Base-by-base conservation (phyloP, 2,113 vertebrate species). In the Gallinago undulata region DNA sequence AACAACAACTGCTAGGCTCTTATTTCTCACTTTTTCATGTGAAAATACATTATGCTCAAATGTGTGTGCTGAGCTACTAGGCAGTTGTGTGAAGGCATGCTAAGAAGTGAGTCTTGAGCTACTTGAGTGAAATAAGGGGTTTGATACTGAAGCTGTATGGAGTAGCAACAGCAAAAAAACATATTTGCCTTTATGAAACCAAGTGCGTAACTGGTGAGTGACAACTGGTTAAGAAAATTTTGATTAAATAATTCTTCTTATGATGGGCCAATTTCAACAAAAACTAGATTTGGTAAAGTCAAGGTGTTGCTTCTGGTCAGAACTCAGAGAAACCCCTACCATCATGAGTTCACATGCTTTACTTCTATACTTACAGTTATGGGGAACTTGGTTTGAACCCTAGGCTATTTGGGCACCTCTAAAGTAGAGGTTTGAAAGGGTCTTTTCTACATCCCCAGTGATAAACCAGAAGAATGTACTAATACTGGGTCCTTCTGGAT, bases 341-440 rank as follows among this genome's bases (percentile, higher is more conserved):
- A 28, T 70, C 8, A 66, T 17, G n/a, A 84, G 10, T 9, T 19
- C 11, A 3, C 16, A 7, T 39, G 13, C 12, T 70, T 11, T 67
- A 2, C 30, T 86, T 37, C 5, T 22, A 0, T 56, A 13, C 8
- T 67, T 53, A 21, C 0, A 68, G 21, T 57, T 41, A 12, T 6
- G 27, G 41, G 16, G 14, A 37, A 5, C 27, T 43, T 79, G 33
- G 12, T 5, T n/a, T 67, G 35, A 75, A 63, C 13, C 5, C 4
- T 47, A n/a, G 7, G 11, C 3, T 64, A 1, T 41, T 41, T 24
- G 15, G 33, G 28, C 8, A 28, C 33, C 55, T 15, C 17, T 41
- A 4, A 77, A 55, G 7, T 7, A 77, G 43, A 25, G 12, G 4
- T 47, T 43, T 62, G 35, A 60, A 13, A 56, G 4, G 3, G 6